Base-by-base conservation (phyloP, 64 coral and sea anemone genomes). In the Pachyseris speciosa region DNA sequence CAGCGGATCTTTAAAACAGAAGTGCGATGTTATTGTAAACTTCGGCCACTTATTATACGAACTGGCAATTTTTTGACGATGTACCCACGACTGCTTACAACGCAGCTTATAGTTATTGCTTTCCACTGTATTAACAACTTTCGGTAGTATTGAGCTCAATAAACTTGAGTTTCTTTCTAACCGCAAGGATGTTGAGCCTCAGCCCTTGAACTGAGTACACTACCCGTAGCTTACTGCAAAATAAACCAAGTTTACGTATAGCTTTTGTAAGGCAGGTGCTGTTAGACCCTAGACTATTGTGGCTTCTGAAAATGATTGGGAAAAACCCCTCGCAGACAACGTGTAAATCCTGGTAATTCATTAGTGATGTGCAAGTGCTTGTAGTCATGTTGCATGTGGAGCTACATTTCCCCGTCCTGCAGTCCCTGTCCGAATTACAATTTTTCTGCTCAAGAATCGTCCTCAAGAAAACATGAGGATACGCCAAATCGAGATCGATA, bases 401-500 rank as follows among this genome's bases (percentile, higher is more conserved):
- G 8, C 29, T 32, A 52, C 94, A 96, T 9, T 2, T 27, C n/a
- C 13, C 63, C 6, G 33, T 37, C 31, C 36, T 50, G 28, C 60
- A 95, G 16, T 74, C 44, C 20, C 8, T 26, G 86, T 83, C 60
- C 29, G 70, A 74, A 31, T 49, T 51, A 83, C 72, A 83, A 40
- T 36, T 42, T 92, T 47, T 53, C 26, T 61, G 20, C n/a, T 71
- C 51, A 5, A 96, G 60, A 28, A 39, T 45, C 16, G 11, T 74
- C 42, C 28, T 71, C 17, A 92, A 29, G 16, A 86, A 74, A 1
- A 47, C 25, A 75, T 66, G 74, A 48, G 74, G 74, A 34, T 87
- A 96, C 1, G 72, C 12, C 1, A 80, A 55, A 88, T 96, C 94
- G 49, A 87, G 86, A 57, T 96, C 94, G n/a, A 92, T 71, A 0